Evolutionary conservation across 2,113 vertebrate species (phyloP).

Genomic region (Sprattus sprattus): DNA sequence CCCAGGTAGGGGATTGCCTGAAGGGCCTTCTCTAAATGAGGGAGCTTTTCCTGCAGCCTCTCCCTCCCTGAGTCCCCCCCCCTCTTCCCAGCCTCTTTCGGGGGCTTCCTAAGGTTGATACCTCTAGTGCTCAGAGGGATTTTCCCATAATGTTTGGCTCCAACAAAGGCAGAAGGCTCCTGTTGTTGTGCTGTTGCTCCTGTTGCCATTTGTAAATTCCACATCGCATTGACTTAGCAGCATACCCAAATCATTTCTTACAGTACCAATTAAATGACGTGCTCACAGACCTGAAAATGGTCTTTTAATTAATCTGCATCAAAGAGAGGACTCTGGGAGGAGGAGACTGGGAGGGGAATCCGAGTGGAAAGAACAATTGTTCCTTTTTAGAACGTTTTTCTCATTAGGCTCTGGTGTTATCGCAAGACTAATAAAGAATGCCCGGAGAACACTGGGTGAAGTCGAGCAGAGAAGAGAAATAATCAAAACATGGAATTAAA

Average conservation of each 20-base stretch:
- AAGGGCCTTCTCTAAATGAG: background rate
- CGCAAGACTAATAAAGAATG: background rate
- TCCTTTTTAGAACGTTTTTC: background rate
- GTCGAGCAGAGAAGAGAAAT: constrained; percentile 9
- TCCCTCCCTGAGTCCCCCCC: background rate
- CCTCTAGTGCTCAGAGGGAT: background rate
- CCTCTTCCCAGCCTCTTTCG: no score
- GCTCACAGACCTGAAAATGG: background rate
- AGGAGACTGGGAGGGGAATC: background rate
- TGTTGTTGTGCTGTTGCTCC: background rate
- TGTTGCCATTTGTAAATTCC: background rate
- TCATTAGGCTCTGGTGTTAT: background rate
- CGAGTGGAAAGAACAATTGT: background rate
- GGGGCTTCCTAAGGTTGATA: no score
- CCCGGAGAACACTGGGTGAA: background rate
- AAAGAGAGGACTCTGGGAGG: background rate
- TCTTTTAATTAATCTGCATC: background rate
- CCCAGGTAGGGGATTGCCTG: background rate
- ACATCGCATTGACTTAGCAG: background rate
- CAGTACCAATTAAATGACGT: background rate
- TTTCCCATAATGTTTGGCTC: background rate
- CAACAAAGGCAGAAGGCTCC: background rate
- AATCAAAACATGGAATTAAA: background rate
- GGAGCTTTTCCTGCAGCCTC: background rate
- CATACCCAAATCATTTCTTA: background rate